Percentiles rank a stretch among this genome's conserved stretches.
Evolutionary conservation across 2,888 invertebrate species (phyloP).

Genomic region (Drosophila prolongata): DNA sequence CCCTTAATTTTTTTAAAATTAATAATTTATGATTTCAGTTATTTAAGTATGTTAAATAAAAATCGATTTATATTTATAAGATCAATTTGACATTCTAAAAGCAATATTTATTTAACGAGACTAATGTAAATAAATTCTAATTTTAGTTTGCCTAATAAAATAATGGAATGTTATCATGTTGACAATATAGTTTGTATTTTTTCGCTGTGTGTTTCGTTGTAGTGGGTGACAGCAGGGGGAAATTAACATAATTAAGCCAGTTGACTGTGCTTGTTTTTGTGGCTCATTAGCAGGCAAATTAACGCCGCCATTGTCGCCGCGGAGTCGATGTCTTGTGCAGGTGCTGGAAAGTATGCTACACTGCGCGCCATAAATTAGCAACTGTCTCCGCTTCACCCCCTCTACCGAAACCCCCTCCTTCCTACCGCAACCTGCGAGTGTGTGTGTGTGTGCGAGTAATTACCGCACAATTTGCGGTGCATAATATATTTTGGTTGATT

Average conservation of each 20-base stretch:
- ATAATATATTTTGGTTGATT: conserved; percentile 82
- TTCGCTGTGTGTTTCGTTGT: neutral
- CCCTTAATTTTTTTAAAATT: too few relatives aligned
- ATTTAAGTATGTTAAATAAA: too few relatives aligned
- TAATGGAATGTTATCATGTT: too few relatives aligned
- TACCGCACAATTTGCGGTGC: conserved; percentile 79
- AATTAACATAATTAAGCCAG: conserved; percentile 71
- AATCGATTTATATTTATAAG: too few relatives aligned
- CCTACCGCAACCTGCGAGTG: conserved; percentile 6
- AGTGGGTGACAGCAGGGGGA: conserved; percentile 11
- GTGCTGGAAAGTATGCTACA: conserved; percentile 76
- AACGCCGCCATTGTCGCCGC: conserved; percentile 57
- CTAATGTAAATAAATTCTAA: too few relatives aligned
- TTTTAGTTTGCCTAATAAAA: too few relatives aligned
- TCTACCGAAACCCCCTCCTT: neutral
- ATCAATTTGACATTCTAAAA: too few relatives aligned
- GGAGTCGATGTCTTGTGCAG: conserved; percentile 57
- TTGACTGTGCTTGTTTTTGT: conserved; percentile 54
- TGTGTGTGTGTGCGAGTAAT: conserved; percentile 56
- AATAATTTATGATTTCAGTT: too few relatives aligned
- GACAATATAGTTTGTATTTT: too few relatives aligned
- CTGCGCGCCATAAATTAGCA: conserved; percentile 81
- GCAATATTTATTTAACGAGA: too few relatives aligned
- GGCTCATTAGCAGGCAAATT: conserved; percentile 82
- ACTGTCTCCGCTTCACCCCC: conserved; percentile 24